A percentile compares a stretch with the other conserved stretches of the same genome.
These are phyloP conservation scores for Huso huso DNA, from an alignment of 2,797 vertebrate species.

Conservation along the genomic window DNA sequence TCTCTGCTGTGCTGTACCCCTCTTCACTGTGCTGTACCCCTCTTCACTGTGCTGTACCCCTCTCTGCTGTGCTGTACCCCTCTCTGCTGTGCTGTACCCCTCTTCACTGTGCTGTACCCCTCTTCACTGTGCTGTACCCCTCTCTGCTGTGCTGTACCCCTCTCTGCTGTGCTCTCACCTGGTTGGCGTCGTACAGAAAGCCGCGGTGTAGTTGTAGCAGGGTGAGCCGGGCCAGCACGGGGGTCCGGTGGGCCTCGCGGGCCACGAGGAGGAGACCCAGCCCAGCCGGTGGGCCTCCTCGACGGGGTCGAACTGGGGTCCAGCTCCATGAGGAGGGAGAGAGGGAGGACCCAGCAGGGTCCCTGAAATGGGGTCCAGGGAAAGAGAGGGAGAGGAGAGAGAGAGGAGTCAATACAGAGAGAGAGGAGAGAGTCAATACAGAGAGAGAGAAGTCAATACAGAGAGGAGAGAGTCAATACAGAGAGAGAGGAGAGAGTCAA, in stretches of 20 bases:
- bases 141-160: too few species aligned
- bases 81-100: too few species aligned
- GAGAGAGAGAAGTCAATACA: background rate
- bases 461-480: background rate
- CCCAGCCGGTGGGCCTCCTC: slow-evolving; percentile 80
- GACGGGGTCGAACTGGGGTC: slow-evolving; percentile 53
- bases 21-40: too few species aligned
- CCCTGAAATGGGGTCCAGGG: slow-evolving; percentile 44
- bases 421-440: too few species aligned
- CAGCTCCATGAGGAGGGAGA: slow-evolving; percentile 70
- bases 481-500: background rate
- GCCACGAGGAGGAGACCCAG: slow-evolving; percentile 69
- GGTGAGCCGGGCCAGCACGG: slow-evolving; percentile 72
- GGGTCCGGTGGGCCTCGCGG: slow-evolving; percentile 60
- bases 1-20: too few species aligned
- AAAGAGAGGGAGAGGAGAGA: background rate
- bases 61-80: too few species aligned
- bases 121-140: too few species aligned
- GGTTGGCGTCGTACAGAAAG: slow-evolving; percentile 75
- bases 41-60: too few species aligned
- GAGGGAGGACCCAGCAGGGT: slow-evolving; percentile 67
- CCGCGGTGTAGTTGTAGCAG: slow-evolving; percentile 80
- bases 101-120: too few species aligned
- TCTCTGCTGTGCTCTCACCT: slow-evolving; percentile 50
- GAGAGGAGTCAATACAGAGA: too few species aligned